Conservation (phyloP, 2,797 vertebrate species). For the Amblyraja radiata region DNA sequence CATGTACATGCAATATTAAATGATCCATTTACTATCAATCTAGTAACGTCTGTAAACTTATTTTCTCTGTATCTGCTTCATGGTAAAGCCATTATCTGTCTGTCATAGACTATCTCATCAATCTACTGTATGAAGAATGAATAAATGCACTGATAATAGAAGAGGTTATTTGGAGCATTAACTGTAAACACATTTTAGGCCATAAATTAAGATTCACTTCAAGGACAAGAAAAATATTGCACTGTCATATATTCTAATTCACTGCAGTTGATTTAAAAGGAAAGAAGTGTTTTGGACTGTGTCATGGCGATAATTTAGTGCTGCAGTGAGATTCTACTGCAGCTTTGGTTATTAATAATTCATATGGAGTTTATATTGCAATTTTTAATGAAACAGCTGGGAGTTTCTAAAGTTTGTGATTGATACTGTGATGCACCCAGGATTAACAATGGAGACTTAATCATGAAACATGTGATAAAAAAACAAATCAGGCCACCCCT, state of each 20-base stretch:
- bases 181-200: background rate
- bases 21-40: background rate
- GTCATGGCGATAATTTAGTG: background rate
- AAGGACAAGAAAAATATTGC: background rate
- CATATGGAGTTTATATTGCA: background rate
- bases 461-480: background rate
- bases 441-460: background rate
- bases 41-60: background rate
- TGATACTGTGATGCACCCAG: background rate
- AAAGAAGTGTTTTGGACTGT: background rate
- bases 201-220: background rate
- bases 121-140: background rate
- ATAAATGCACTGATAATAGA: background rate
- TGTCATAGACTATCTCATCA: too few species aligned
- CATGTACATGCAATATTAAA: background rate
- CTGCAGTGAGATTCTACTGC: background rate
- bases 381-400: background rate
- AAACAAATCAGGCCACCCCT: background rate
- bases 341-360: slow-evolving; percentile 11
- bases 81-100: background rate
- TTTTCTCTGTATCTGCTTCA: background rate
- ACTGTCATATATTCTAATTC: background rate
- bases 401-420: background rate
- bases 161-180: background rate
- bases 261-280: background rate